A percentile compares a stretch with the other conserved stretches of the same genome.
Conservation (phyloP, 35 echinoderm and acorn worm species). For the Acanthaster planci region DNA sequence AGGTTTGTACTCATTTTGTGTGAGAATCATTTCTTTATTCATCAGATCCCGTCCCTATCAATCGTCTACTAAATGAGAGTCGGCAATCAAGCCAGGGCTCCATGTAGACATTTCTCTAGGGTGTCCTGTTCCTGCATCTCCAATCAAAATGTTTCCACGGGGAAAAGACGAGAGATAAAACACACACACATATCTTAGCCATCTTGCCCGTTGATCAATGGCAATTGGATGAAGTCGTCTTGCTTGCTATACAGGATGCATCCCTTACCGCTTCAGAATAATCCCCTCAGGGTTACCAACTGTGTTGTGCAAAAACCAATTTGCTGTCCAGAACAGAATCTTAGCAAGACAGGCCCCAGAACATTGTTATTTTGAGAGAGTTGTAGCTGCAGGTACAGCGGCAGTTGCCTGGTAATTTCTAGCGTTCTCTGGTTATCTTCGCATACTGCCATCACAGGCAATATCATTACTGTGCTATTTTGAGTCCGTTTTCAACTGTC, state of each 20-base stretch:
- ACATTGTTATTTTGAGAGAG: neutral
- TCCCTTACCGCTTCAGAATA: neutral
- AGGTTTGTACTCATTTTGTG: neutral
- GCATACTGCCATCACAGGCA: no score
- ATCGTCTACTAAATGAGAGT: neutral
- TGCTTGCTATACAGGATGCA: neutral
- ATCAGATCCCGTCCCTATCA: neutral
- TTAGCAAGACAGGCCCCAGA: neutral
- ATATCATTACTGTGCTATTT: no score
- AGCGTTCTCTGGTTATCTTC: no score
- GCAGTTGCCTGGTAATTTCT: neutral
- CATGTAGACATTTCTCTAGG: constrained; percentile 9
- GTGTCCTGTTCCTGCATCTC: neutral
- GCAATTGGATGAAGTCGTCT: constrained; percentile 10
- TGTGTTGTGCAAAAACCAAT: neutral
- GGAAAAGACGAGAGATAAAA: neutral
- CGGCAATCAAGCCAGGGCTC: neutral
- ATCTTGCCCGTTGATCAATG: neutral
- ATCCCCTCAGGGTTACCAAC: neutral
- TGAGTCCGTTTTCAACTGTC: no score
- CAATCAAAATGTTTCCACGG: constrained; percentile 26
- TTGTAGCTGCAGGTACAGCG: neutral
- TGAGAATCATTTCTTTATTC: neutral
- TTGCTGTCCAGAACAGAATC: no score
- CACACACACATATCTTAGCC: no score